These are phyloP conservation scores for Momotus momota DNA, from an alignment of 2,797 vertebrate genomes.

Conservation along the genomic window DNA sequence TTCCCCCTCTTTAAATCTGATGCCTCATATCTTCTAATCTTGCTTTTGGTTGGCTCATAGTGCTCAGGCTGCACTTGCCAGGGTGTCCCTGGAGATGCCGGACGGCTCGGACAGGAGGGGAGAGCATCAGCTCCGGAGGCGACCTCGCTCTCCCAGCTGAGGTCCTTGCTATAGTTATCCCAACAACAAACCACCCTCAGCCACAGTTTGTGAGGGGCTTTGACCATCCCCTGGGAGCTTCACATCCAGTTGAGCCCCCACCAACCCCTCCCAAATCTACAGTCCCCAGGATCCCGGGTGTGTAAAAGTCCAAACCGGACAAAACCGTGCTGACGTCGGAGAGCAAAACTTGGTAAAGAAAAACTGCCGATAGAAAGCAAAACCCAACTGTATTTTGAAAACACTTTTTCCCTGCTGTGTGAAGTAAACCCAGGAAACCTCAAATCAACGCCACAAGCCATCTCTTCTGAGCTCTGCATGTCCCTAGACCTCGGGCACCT, in stretches of 20 bases:
- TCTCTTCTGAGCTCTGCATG: not conserved
- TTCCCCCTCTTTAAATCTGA: not conserved
- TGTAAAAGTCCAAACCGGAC: rapidly evolving
- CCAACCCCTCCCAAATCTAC: rapidly evolving
- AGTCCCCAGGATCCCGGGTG: rapidly evolving
- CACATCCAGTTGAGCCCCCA: not conserved
- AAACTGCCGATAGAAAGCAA: not conserved
- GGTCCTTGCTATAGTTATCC: not conserved
- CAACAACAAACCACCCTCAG: not conserved
- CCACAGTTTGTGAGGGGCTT: not conserved
- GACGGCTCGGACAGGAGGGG: rapidly evolving
- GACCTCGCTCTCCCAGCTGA: rapidly evolving
- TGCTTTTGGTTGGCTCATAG: not conserved
- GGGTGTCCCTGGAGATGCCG: rapidly evolving
- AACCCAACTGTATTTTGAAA: not conserved
- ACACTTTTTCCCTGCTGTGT: not conserved
- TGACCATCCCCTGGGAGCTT: not conserved
- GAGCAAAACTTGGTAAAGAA: not conserved
- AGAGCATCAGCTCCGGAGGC: rapidly evolving
- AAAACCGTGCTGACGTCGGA: rapidly evolving
- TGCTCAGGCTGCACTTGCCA: not conserved
- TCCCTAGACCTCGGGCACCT: not conserved
- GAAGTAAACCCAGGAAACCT: constrained; percentile 40
- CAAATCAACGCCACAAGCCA: not conserved
- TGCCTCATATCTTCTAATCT: not conserved